Evolutionary conservation across 2,888 invertebrate species (phyloP).

Genomic region (Acleris literana): DNA sequence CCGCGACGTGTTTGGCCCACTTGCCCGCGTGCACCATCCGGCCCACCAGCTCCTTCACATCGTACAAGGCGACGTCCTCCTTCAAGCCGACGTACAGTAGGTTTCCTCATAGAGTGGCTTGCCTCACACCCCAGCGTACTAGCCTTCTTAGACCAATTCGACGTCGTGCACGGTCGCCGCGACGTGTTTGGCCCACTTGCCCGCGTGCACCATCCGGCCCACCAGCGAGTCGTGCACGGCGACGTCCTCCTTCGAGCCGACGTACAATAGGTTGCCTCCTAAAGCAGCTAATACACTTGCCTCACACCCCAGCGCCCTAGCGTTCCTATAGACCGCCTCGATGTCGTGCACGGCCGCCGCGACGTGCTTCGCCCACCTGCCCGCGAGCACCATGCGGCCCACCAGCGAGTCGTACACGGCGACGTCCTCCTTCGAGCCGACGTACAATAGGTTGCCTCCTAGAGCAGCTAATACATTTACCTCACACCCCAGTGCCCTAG

Average conservation of each 20-base stretch:
- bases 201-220: too few relatives aligned
- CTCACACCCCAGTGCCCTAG: constrained; percentile 89
- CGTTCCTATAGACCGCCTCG: constrained; percentile 44
- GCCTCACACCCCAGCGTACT: too few relatives aligned
- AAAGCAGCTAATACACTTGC: constrained; percentile 37
- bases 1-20: too few relatives aligned
- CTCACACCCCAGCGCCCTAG: too few relatives aligned
- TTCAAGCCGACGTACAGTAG: constrained; percentile 83
- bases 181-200: too few relatives aligned
- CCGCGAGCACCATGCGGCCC: constrained; percentile 86
- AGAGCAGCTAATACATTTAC: constrained; percentile 66
- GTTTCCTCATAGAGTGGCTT: constrained; percentile 46
- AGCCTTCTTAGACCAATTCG: too few relatives aligned
- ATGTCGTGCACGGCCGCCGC: constrained; percentile 84
- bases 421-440: constrained; percentile 85
- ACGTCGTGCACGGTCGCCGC: too few relatives aligned
- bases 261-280: constrained; percentile 71
- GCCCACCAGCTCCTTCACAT: too few relatives aligned
- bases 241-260: constrained; percentile 85
- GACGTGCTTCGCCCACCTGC: constrained; percentile 86
- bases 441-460: too few relatives aligned
- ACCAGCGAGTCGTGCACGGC: constrained; percentile 79
- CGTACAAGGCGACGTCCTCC: constrained; percentile 82
- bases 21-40: too few relatives aligned
- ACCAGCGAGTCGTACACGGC: constrained; percentile 83